Conservation (phyloP, 1,140 invertebrate species). For the Neuroterus valhalla region DNA sequence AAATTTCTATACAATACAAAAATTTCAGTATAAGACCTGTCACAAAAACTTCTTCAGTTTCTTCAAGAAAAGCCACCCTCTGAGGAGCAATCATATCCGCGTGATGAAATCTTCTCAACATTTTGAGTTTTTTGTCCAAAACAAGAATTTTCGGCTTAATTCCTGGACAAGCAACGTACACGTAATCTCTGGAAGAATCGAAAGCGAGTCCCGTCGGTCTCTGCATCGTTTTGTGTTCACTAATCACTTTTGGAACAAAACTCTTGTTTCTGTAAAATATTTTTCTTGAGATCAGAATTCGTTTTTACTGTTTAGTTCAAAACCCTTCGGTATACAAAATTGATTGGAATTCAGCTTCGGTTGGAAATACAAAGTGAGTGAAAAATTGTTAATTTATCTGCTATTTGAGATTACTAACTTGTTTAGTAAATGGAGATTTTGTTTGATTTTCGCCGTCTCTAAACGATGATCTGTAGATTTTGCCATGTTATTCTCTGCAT, state of each 20-base stretch:
- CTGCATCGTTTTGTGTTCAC: constrained; percentile 53
- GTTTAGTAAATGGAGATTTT: constrained; percentile 2
- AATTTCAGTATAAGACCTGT: constrained; percentile 76
- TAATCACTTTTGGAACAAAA: constrained; percentile 45
- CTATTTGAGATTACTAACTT: background rate
- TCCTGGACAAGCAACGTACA: constrained; percentile 78
- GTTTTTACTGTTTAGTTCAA: background rate
- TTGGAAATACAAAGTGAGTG: too few species aligned
- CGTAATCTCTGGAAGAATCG: constrained; percentile 76
- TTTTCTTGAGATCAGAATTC: background rate
- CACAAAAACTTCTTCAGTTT: constrained; percentile 79
- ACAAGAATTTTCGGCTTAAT: constrained; percentile 75
- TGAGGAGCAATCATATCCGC: constrained; percentile 81
- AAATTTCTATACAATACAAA: constrained; percentile 77
- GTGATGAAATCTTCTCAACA: constrained; percentile 72
- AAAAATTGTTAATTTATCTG: too few species aligned
- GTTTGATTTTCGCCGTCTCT: background rate
- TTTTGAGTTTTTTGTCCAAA: constrained; percentile 76
- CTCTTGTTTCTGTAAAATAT: constrained; percentile 42
- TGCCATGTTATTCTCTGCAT: background rate
- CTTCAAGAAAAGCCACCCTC: constrained; percentile 80
- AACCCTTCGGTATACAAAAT: too few species aligned
- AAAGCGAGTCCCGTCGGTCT: constrained; percentile 78
- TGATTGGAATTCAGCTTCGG: too few species aligned
- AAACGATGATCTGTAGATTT: background rate